Evolutionary conservation across 2,888 invertebrate genomes (phyloP), one percentile per base, ranked within the genome.

Genomic region (Keiferia lycopersicella): DNA sequence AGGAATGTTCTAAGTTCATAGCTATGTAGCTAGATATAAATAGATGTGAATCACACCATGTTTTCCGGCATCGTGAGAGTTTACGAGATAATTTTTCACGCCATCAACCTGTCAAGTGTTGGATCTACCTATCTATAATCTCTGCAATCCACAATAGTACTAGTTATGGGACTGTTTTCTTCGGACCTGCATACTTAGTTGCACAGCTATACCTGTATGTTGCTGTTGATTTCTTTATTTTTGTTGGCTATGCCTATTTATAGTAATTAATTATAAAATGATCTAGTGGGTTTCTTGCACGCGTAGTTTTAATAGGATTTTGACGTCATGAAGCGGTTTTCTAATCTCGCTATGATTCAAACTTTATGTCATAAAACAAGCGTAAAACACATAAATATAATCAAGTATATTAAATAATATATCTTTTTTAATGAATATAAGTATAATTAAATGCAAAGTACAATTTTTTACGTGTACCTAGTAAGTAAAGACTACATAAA

Each of bases 31-130:
- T 34, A 34, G 30, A 2, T 53, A 53, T 53, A 53, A 53, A 53
- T 53, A 53, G 53, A 30, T 30, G n/a, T 30, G 53, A 26, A 53
- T 26, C 22, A 53, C 53, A 22, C 30, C 7, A 30, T 56, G 26
- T 56, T 56, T 56, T 34, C 56, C 39, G 41, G 16, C 41, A 41
- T 8, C 53, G 53, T 56, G 51, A 62, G 56, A 56, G 34, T 10
- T 14, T 34, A 7, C n/a, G 16, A n/a, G 16, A 4, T n/a, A 34
- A 56, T 26, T 53, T 11, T 53, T 53, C 30, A 56, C 26, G 22
- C 20, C 22, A 53, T 53, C 51, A 45, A 45, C 45, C 26, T 53
- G 22, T 53, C 51, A 22, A 45, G 45, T 11, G 6, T 16, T 45
- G n/a, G 45, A 45, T 45, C 45, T 45, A 45, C 16, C 45, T 45